Evolutionary conservation across 2,888 invertebrate species (phyloP), one percentile per base, ranked within the genome.

Genomic region (Leptinotarsa rubiginosa): DNA sequence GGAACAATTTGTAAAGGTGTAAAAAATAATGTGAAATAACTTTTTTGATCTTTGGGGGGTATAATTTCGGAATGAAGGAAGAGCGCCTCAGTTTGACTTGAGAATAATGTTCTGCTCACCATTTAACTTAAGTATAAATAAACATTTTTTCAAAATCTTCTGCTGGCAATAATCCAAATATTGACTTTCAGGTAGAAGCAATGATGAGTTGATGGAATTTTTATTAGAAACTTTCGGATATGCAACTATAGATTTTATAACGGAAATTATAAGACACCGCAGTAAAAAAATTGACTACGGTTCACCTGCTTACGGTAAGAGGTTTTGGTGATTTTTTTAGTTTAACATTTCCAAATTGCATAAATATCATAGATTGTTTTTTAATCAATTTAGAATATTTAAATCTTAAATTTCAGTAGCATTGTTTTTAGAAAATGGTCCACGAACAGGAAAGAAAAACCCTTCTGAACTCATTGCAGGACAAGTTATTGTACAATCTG

Each of bases 201-300:
- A 85, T 70, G 84, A 87, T 67, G 94, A 94, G 82, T 88, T 96
- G 76, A 93, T 96, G 85, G 94, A 93, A 84, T 95, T 95, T 87
- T 88, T 98, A 22, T 94, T 97, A 86, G 98, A 98, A 83, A 88
- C 97, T 4, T 89, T 97, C 31, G 98, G 98, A 0, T 96, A 94
- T 86, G 96, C 97, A 80, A 81, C 85, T 41, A 86, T 88, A 76
- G 87, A 87, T 77, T 83, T 87, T 72, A 82, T 88, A 54, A 84
- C 81, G 31, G 84, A 85, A 74, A 84, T 88, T 75, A 83, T 88
- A n/a, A 83, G 83, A 72, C 82, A 87, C 80, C 78, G 87, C 47
- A 72, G 80, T 70, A 76, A 79, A 56, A 79, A 77, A 64, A 84
- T 84, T 69, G 82, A 84, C 78, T 84, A 81, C 75, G 70, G 77